Evolutionary conservation across 1,140 invertebrate genomes (phyloP).

Genomic region (Pogonomyrmex californicus): DNA sequence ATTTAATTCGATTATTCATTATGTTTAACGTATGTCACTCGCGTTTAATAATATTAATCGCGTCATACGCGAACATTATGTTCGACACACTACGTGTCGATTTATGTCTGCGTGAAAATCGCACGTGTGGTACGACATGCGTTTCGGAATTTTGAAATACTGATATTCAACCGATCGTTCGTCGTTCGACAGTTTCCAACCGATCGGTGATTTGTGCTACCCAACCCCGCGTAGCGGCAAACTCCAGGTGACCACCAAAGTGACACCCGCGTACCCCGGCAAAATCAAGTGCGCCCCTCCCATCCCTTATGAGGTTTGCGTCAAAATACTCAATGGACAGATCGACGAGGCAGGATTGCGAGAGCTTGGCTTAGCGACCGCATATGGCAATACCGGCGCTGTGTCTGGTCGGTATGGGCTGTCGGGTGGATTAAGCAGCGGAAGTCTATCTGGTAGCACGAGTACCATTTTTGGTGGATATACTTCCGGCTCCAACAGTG

Average conservation of each 20-base stretch:
- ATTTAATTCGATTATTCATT: neutral
- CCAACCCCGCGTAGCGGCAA: constrained; percentile 44
- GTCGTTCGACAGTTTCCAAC: constrained; percentile 56
- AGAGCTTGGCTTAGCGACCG: neutral
- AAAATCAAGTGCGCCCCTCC: constrained; percentile 55
- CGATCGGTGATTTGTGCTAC: constrained; percentile 70
- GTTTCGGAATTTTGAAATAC: neutral
- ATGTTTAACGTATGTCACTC: neutral
- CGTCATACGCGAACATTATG: no score
- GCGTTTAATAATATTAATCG: no score
- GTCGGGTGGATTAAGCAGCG: neutral
- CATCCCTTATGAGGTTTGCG: constrained; percentile 53
- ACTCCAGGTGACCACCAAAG: constrained; percentile 56
- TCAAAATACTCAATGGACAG: constrained; percentile 57
- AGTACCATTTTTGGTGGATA: no score
- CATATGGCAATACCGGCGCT: neutral
- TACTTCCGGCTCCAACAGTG: no score
- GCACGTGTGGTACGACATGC: no score
- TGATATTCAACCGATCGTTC: neutral
- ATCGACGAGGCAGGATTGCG: constrained; percentile 15
- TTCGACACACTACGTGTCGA: no score
- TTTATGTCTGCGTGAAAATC: neutral
- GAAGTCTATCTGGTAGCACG: neutral
- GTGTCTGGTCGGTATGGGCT: neutral
- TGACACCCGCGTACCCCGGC: constrained; percentile 71